Percentiles rank a stretch among this genome's conserved stretches.
Conservation (phyloP, 1,140 invertebrate species). For the Drosophila paulistorum region DNA sequence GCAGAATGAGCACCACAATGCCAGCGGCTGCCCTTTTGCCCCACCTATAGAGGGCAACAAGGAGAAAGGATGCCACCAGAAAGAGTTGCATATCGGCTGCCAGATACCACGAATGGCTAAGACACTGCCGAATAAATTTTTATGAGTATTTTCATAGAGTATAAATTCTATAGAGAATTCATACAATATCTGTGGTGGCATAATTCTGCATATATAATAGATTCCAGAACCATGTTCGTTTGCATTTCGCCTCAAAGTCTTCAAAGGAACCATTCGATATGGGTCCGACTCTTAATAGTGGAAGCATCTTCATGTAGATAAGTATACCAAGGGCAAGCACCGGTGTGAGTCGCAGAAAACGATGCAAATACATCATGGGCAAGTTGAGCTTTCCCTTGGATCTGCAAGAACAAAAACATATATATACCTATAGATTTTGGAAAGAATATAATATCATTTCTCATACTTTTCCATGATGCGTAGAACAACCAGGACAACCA, state of each 20-base stretch:
- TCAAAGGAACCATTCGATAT: conserved; percentile 62
- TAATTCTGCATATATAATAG: conserved; percentile 66
- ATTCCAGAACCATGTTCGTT: conserved; percentile 49
- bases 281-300: conserved; percentile 50
- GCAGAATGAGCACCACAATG: conserved; percentile 38
- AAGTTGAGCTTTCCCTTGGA: conserved; percentile 62
- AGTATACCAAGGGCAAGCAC: conserved; percentile 53
- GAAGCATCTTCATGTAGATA: conserved; percentile 50
- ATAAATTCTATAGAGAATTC: too few relatives aligned
- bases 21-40: conserved; percentile 58
- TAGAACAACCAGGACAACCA: conserved; percentile 86
- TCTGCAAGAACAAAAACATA: conserved; percentile 16
- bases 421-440: not conserved
- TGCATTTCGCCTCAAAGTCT: conserved; percentile 29
- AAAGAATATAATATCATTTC: too few relatives aligned
- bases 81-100: conserved; percentile 94
- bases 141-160: too few relatives aligned
- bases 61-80: conserved; percentile 88
- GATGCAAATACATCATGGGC: conserved; percentile 71
- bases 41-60: conserved; percentile 87
- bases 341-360: conserved; percentile 67
- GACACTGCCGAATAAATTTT: conserved; percentile 86
- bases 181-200: conserved; percentile 36
- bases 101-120: conserved; percentile 94
- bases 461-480: conserved; percentile 86